Base-by-base conservation (phyloP, 2,797 vertebrate species). In the Syngnathus rostellatus region DNA sequence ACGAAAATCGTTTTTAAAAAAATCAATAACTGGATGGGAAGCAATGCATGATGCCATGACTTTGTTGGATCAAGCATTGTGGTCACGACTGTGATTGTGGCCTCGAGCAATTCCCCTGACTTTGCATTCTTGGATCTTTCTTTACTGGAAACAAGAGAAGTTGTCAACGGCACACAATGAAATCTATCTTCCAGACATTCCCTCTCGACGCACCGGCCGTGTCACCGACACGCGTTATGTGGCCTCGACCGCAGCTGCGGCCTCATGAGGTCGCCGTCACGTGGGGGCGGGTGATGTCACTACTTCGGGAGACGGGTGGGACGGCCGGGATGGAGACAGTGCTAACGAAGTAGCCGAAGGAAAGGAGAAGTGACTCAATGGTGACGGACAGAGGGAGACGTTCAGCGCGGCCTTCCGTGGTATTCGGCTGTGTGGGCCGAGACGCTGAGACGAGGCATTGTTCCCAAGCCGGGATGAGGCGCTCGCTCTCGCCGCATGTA, bases 401-500 rank as follows among this genome's bases (percentile, higher is more conserved):
- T 82, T 78, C 73, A 65, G 54, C 1, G 65, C 63, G 43, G 25
- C 64, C 78, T 68, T 73, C 76, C n/a, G 69, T 68, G 84, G 80
- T 81, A 83, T 85, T 79, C 79, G 75, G 68, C n/a, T 78, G 78
- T 81, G 86, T 87, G 83, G 87, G 85, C 78, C 2, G 72, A 46
- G 43, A 54, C 69, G 77, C 74, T 81, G 81, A 87, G 78, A 76
- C 68, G 65, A 61, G 67, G 78, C 73, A 68, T 87, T 88, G 85
- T 81, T 79, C 65, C 43, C 43, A 66, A 65, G 41, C 64, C 58
- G 38, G 41, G 58, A 40, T 10, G 38, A 40, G 58, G 58, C 38
- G 60, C 75, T 74, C 67, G 64, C 21, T 71, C 77, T 76, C 73
- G 68, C 65, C 76, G 71, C 10, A 75, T 67, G 85, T 84, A 79